These are phyloP conservation scores for Anas bernieri DNA, from an alignment of 2,797 vertebrate species.

Conservation along the genomic window DNA sequence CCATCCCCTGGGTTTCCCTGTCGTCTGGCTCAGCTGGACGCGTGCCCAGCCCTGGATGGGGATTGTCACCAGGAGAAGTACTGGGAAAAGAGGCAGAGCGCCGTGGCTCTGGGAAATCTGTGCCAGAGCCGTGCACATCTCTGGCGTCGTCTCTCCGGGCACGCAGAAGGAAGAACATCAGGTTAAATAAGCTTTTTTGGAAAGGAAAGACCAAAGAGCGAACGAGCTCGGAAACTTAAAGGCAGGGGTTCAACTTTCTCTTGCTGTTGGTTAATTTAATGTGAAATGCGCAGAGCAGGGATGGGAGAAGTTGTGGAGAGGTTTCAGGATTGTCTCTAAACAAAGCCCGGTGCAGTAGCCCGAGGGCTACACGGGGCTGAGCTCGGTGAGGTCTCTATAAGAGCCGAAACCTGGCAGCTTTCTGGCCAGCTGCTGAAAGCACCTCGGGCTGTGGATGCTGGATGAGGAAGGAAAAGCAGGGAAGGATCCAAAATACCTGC, in stretches of 20 bases:
- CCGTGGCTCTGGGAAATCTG: background rate
- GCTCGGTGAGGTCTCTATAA: background rate
- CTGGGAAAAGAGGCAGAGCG: background rate
- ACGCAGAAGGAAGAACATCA: background rate
- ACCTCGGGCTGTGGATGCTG: background rate
- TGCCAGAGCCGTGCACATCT: background rate
- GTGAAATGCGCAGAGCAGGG: background rate
- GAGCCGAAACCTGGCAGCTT: background rate
- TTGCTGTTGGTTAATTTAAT: background rate
- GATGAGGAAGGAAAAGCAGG: background rate
- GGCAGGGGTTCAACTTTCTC: background rate
- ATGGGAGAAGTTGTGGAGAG: background rate
- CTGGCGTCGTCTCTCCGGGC: background rate
- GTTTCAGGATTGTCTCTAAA: background rate
- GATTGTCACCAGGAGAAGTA: background rate
- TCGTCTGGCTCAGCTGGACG: background rate
- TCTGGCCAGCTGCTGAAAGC: background rate
- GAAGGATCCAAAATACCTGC: background rate
- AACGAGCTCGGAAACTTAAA: background rate
- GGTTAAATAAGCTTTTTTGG: background rate
- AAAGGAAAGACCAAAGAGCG: background rate
- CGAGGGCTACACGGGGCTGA: background rate
- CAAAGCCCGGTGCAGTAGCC: background rate
- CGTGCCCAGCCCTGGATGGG: rapidly evolving
- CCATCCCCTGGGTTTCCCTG: background rate